A percentile compares a stretch with the other conserved stretches of the same genome.
phyloP scores from a whole-genome alignment of 2,888 invertebrate genomes.

The Drosophila sordidapex region DNA sequence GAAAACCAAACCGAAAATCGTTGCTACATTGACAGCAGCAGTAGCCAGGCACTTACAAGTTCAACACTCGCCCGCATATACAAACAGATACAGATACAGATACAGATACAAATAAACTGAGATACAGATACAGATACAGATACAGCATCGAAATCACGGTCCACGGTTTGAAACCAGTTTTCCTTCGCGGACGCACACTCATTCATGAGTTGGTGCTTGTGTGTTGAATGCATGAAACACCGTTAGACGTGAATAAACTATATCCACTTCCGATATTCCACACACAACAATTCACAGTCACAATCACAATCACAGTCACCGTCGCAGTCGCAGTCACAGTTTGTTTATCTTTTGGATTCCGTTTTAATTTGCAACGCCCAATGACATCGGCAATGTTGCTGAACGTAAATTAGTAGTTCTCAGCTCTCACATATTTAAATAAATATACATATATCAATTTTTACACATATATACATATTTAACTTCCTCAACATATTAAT shows the following conservation, averaged over 20 bases:
- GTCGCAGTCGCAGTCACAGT: background rate
- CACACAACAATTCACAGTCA: background rate
- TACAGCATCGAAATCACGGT: constrained; percentile 29
- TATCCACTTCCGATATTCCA: constrained; percentile 59
- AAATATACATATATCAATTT: too few species aligned
- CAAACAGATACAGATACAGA: constrained; percentile 9
- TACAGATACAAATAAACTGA: constrained; percentile 5
- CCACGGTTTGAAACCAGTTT: constrained; percentile 66
- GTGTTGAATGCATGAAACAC: constrained; percentile 48
- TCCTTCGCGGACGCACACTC: constrained; percentile 55
- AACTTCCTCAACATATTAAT: constrained; percentile 70
- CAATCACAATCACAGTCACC: background rate
- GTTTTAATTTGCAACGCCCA: constrained; percentile 57
- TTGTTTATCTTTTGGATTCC: constrained; percentile 42
- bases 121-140: background rate
- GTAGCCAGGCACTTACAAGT: constrained; percentile 50
- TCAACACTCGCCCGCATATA: constrained; percentile 60
- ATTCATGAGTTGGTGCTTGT: constrained; percentile 20
- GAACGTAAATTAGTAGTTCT: constrained; percentile 1
- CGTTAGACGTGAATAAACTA: constrained; percentile 73
- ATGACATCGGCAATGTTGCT: constrained; percentile 39
- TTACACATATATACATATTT: constrained; percentile 1
- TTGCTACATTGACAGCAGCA: constrained; percentile 6
- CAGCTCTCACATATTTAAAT: background rate
- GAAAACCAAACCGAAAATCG: constrained; percentile 53